These are phyloP conservation scores for Aegypius monachus DNA, from an alignment of 2,113 vertebrate genomes.

Conservation along the genomic window DNA sequence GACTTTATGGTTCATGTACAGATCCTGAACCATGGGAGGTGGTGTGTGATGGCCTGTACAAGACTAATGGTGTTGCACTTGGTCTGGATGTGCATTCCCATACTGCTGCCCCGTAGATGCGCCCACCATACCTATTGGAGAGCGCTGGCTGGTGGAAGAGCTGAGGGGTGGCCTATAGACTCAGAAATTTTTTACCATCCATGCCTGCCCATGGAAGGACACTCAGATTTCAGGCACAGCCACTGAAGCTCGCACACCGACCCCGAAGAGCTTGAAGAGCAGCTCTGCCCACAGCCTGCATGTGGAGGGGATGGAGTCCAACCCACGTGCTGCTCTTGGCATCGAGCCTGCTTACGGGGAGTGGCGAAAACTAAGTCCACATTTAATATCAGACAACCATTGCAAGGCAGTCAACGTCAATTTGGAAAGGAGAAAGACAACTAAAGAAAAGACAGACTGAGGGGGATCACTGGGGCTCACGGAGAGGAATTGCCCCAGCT, in stretches of 20 bases:
- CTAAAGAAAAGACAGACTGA: background rate
- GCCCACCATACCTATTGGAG: background rate
- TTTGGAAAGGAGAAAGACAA: background rate
- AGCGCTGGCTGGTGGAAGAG: background rate
- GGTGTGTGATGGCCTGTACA: background rate
- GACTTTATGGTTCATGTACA: background rate
- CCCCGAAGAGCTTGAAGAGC: background rate
- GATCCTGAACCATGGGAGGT: background rate
- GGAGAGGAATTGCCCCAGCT: background rate
- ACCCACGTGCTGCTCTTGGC: background rate
- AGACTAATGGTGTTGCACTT: background rate
- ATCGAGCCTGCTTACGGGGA: background rate
- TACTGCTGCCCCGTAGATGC: background rate
- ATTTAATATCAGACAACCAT: background rate
- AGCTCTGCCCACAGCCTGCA: background rate
- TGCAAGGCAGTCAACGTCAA: rapidly evolving
- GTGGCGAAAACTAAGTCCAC: background rate
- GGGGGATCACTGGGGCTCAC: background rate
- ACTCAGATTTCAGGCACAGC: background rate
- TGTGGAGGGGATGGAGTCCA: background rate
- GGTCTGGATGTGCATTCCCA: background rate
- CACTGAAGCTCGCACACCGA: rapidly evolving
- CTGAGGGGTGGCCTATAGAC: background rate
- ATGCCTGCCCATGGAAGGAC: background rate
- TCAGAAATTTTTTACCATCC: background rate